Base-by-base conservation (phyloP, 2,797 vertebrate species). In the Melopsittacus undulatus region DNA sequence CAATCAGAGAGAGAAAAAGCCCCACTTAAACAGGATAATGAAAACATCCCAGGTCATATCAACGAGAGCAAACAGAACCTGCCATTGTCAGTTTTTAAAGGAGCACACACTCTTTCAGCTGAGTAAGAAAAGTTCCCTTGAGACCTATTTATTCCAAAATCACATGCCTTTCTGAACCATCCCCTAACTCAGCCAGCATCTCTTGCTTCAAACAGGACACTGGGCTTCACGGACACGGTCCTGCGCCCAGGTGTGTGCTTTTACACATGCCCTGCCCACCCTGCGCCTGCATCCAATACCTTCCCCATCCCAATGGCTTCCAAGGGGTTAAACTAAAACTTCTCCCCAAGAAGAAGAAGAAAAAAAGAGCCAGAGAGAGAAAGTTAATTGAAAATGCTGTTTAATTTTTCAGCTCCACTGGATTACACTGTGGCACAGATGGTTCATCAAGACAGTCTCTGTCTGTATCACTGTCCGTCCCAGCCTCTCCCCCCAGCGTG, bases 371-470 rank as follows among this genome's bases (percentile, higher is more conserved):
- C 89, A 95, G 96, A 96, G 95, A 97, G 95, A 97, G 97, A 98
- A 98, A 98, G 98, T 98, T 98, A 98, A 98, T 98, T 98, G 98
- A 98, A 98, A 98, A 98, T 95, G 97, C 97, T 98, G 97, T 98
- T 98, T 98, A 98, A 98, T 98, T 98, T 98, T 98, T 98, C 98
- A 98, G 97, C 97, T 98, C 97, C 98, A 98, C 97, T 98, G 97
- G 98, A 98, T 98, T 98, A 98, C 98, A 98, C 98, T 98, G 98
- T 97, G 97, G 98, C 98, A 98, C 98, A 99, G 98, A 98, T 98
- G 98, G 98, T 98, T 98, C 98, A 97, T 97, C 98, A 98, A 98
- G 98, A 98, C 97, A 97, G 97, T 95, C 94, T 97, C 97, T 97
- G 96, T 97, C 96, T 98, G 97, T 97, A 95, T 96, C 95, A 97